These are phyloP conservation scores for Otus sunia DNA, from an alignment of 2,113 vertebrate genomes.

Conservation along the genomic window DNA sequence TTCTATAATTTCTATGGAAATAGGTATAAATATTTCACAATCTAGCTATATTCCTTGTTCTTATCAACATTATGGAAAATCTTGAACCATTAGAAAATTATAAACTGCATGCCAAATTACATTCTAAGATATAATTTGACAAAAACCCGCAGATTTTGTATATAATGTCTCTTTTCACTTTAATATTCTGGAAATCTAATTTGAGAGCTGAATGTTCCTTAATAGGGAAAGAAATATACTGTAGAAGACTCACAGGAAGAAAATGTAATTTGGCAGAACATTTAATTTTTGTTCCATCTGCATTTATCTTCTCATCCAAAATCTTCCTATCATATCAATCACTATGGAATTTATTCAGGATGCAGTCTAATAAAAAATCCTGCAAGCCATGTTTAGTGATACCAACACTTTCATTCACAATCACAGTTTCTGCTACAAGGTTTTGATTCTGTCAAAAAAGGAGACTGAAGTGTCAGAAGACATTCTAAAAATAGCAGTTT, in stretches of 20 bases:
- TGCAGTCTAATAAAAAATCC: not conserved
- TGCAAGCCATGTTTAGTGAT: not conserved
- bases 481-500: not conserved
- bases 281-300: not conserved
- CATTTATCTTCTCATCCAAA: not conserved
- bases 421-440: not conserved
- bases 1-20: not conserved
- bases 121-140: not conserved
- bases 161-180: not conserved
- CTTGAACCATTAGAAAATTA: not conserved
- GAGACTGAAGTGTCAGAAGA: not conserved
- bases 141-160: not conserved
- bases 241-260: not conserved
- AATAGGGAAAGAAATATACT: not conserved
- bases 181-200: not conserved
- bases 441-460: not conserved
- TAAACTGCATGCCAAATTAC: not conserved
- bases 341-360: not conserved
- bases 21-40: not conserved
- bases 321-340: not conserved
- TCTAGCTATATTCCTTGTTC: not conserved
- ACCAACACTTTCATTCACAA: not conserved
- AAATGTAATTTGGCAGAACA: not conserved
- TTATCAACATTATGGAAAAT: not conserved
- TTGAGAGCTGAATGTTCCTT: not conserved